Conservation (phyloP, 1,140 invertebrate genomes). For the Carposina sasakii region DNA sequence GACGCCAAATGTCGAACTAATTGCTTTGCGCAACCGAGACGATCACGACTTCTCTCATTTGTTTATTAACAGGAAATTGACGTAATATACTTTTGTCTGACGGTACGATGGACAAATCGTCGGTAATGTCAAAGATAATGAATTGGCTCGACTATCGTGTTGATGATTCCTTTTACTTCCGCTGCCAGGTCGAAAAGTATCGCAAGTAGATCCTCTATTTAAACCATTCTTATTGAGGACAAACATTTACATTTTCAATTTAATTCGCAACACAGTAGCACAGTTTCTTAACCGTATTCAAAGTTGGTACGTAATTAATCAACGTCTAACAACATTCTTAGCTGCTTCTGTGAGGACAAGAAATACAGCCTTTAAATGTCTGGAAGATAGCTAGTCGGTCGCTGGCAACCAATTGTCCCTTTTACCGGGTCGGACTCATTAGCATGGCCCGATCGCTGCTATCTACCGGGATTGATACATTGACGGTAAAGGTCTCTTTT, state of each 20-base stretch:
- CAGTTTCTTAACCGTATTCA: constrained; percentile 27
- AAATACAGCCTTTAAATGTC: constrained; percentile 50
- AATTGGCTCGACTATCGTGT: too few species aligned
- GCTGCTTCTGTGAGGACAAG: constrained; percentile 28
- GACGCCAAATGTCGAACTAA: constrained; percentile 49
- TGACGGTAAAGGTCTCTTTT: constrained; percentile 55
- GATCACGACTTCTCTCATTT: constrained; percentile 29
- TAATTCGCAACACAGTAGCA: constrained; percentile 39
- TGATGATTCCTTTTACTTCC: too few species aligned
- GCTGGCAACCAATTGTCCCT: constrained; percentile 52
- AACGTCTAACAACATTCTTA: constrained; percentile 37
- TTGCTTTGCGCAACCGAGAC: constrained; percentile 44
- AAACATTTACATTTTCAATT: constrained; percentile 44
- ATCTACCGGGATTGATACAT: constrained; percentile 60
- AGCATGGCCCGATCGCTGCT: constrained; percentile 52
- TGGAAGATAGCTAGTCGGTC: constrained; percentile 45
- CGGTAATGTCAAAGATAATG: too few species aligned
- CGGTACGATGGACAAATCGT: constrained; percentile 32
- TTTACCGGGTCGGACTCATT: constrained; percentile 56
- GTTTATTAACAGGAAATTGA: constrained; percentile 56
- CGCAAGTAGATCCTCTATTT: too few species aligned
- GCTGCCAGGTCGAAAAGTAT: too few species aligned
- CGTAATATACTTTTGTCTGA: too few species aligned
- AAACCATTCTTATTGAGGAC: constrained; percentile 25
- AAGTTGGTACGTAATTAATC: constrained; percentile 42